Evolutionary conservation across 2,888 invertebrate genomes (phyloP), one percentile per base, ranked within the genome.

Genomic region (Tubulanus polymorphus): DNA sequence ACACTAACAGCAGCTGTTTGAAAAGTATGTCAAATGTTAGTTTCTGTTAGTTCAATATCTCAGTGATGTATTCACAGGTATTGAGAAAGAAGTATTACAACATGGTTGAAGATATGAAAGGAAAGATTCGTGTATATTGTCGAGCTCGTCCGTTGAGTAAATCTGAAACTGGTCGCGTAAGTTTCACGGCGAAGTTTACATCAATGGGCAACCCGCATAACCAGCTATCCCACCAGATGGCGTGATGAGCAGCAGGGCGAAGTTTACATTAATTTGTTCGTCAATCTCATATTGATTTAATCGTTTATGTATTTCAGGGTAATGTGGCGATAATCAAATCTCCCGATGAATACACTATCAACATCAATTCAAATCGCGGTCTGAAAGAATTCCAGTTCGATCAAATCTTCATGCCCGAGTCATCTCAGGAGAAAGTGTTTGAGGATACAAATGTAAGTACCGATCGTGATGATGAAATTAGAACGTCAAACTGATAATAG

Each of bases 321-420:
- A 75, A 74, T 60, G 51, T 56, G 49, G 62, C 67, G 3, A 71
- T 74, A 15, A 54, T 69, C 28, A 72, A 64, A 49, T 74, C 73
- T 1, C 67, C 66, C 1, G 76, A 76, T 63, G 75, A 76, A 54
- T 76, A 74, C 61, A 66, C 70, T 15, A 57, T 81, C 29, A 55
- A 66, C 29, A 69, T 80, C 30, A 68, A 73, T n/a, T 67, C 75
- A 1, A 51, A 64, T n/a, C 70, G 79, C 50, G 80, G 80, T 0
- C 58, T 65, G 23, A 81, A 77, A 62, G 77, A 79, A 50, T 80
- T 79, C 67, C 75, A 77, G 64, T 80, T 76, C 64, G 80, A 80
- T 63, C 64, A 70, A 37, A 68, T 80, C 27, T 80, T 80, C 64
- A 71, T 74, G 71, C 75, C 78, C 18, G 66, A 73, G 35, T 63